phyloP scores from a whole-genome alignment of 2,797 vertebrate species.

The Rallus crepitans region DNA sequence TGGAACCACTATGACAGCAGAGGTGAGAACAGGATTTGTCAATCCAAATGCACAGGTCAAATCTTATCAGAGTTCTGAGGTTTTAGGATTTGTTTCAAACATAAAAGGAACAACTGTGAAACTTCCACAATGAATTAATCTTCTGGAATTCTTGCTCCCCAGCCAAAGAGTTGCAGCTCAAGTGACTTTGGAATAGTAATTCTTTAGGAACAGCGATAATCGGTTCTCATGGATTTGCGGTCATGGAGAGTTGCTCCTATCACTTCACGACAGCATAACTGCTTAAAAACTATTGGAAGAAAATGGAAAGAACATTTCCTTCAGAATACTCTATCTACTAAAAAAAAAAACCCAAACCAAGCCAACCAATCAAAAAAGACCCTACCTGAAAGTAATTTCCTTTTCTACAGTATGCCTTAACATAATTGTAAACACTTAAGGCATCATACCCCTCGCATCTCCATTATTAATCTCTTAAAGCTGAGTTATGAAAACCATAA shows the following conservation, averaged over 20 bases:
- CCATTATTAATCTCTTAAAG: conserved; percentile 26
- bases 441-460: conserved; percentile 18
- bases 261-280: neutral
- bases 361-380: neutral
- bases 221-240: neutral
- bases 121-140: neutral
- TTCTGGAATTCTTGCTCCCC: neutral
- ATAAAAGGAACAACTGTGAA: neutral
- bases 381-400: conserved; percentile 1
- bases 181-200: neutral
- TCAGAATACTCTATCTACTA: neutral
- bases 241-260: neutral
- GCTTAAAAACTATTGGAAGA: neutral
- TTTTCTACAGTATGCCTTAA: conserved; percentile 36
- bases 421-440: conserved; percentile 49
- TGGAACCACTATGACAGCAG: too few species aligned
- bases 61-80: neutral
- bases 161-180: neutral
- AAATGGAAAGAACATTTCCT: neutral
- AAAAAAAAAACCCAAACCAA: too few species aligned
- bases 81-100: neutral
- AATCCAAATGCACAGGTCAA: neutral
- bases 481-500: conserved; percentile 31
- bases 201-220: neutral
- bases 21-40: neutral